Evolutionary conservation across 2,113 vertebrate genomes (phyloP), one percentile per base, ranked within the genome.

Genomic region (Phrynosoma platyrhinos): DNA sequence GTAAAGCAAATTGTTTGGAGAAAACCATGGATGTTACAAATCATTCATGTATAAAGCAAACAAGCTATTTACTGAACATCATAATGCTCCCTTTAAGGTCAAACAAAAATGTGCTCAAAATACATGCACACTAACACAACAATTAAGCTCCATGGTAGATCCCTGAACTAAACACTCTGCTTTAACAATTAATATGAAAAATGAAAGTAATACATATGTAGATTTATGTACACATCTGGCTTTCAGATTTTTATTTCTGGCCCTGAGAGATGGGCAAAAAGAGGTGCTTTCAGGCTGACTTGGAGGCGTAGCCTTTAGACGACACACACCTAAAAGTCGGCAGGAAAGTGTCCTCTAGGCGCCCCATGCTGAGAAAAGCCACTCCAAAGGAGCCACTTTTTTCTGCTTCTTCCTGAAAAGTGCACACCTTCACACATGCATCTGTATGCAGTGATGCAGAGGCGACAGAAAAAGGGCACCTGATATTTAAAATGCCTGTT

Each of bases 161-260:
- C 79, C 88, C 87, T 83, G 91, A 93, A 71, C 91, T 92, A 90
- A 93, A 94, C 92, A 77, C n/a, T 0, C 0, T 83, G 87, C 91
- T 90, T 93, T 93, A 91, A 93, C 74, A 91, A 80, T 87, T 94
- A 93, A 90, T 1, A 4, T 75, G 84, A 96, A 93, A 88, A 89
- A 92, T 93, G 82, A 77, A 90, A 84, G 58, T 1, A 0, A 83
- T 32, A 47, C 52, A 77, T 84, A 79, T 1, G 0, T 36, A 88
- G 84, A 92, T 87, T 88, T 93, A 88, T 92, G 84, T 71, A 10
- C 2, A 84, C 66, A 32, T 91, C 86, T 82, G 23, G 4, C 72
- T 62, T 53, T 82, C 4, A 1, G 0, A 12, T 47, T 27, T 79
- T 64, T 71, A 58, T 55, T 75, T 84, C 68, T 12, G 10, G 42